Conservation (phyloP, 2,888 invertebrate genomes). For the Galerucella nymphaeae region DNA sequence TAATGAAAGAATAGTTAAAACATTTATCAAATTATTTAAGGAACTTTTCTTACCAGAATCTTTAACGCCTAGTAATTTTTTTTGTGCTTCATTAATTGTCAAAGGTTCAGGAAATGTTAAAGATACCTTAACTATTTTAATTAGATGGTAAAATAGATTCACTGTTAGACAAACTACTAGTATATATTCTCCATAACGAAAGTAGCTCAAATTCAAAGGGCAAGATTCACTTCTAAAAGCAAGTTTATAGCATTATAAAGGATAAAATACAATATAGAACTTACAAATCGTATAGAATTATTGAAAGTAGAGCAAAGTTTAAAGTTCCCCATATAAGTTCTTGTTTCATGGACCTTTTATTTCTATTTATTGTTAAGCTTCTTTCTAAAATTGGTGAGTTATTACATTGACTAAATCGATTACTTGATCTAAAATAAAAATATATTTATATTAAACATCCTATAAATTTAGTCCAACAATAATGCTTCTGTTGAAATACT, state of each 20-base stretch:
- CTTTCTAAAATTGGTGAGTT: conserved; percentile 67
- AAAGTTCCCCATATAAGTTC: conserved; percentile 71
- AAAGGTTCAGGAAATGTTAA: conserved; percentile 63
- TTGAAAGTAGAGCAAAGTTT: conserved; percentile 68
- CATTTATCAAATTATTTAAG: background rate
- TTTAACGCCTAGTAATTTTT: conserved; percentile 67
- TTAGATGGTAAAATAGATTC: conserved; percentile 68
- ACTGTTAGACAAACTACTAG: conserved; percentile 64
- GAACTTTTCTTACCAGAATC: conserved; percentile 58
- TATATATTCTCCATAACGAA: conserved; percentile 64
- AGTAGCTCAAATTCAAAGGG: conserved; percentile 63
- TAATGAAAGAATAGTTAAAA: conserved; percentile 34
- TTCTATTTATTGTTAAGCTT: conserved; percentile 68
- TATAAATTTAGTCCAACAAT: background rate
- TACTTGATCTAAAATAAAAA: background rate
- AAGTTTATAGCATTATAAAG: background rate
- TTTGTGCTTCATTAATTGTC: conserved; percentile 67
- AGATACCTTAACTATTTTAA: conserved; percentile 64
- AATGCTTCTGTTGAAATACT: background rate
- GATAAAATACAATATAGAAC: conserved; percentile 51
- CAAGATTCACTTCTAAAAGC: conserved; percentile 64
- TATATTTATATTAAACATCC: background rate
- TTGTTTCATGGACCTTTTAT: conserved; percentile 66
- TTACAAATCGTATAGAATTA: conserved; percentile 73
- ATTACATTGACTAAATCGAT: conserved; percentile 2